Evolutionary conservation across 2,797 vertebrate species (phyloP).

Genomic region (Emys orbicularis): DNA sequence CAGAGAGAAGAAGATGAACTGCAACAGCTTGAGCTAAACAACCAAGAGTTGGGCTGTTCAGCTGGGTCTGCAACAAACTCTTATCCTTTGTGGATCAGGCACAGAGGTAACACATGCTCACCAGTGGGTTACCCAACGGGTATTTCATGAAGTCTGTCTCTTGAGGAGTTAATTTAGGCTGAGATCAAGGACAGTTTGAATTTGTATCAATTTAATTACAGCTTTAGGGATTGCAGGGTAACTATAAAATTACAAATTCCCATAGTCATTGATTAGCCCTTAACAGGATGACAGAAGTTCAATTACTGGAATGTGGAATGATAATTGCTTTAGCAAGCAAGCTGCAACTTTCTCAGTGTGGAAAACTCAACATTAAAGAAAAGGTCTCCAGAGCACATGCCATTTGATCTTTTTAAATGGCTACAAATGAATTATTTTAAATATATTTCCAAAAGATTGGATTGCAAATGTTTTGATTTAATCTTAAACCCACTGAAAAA

Average conservation of each 20-base stretch:
- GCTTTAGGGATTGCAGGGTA: neutral
- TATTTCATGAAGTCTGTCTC: neutral
- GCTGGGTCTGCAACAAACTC: neutral
- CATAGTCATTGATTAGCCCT: neutral
- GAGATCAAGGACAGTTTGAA: neutral
- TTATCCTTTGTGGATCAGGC: neutral
- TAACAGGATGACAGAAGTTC: neutral
- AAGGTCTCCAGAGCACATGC: neutral
- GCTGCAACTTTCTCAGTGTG: neutral
- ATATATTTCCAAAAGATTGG: neutral
- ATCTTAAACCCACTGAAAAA: slow-evolving; percentile 32
- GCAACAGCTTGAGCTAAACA: neutral
- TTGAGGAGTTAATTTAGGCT: neutral
- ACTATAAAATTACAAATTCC: neutral
- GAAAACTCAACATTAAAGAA: neutral
- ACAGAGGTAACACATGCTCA: neutral
- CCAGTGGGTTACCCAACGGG: neutral
- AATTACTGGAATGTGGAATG: neutral
- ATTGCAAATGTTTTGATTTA: slow-evolving; percentile 8
- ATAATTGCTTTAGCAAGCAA: neutral
- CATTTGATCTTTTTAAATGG: neutral
- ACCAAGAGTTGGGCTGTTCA: neutral
- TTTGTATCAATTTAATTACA: neutral
- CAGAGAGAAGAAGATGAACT: neutral
- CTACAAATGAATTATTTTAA: neutral